These are phyloP conservation scores for Lonchura striata DNA, from an alignment of 2,113 vertebrate genomes.

Conservation along the genomic window DNA sequence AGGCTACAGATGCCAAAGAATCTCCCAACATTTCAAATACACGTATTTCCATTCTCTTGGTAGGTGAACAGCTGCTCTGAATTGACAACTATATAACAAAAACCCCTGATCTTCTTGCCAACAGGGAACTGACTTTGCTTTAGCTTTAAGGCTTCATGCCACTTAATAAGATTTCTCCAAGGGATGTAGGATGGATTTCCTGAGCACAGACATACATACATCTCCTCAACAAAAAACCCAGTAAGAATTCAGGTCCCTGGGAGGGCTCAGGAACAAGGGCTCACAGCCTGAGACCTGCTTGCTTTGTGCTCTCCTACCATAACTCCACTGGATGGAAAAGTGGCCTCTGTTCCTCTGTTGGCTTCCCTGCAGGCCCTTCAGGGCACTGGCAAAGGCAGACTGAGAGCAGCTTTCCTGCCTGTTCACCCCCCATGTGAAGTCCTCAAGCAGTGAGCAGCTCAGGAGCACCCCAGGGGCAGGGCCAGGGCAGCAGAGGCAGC, in stretches of 20 bases:
- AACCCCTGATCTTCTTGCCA: rapidly evolving
- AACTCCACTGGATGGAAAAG: neutral
- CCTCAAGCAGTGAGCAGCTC: rapidly evolving
- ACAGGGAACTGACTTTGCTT: neutral
- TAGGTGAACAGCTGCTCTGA: neutral
- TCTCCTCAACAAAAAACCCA: neutral
- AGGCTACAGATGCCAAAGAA: neutral
- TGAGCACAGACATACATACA: neutral
- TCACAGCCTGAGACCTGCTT: rapidly evolving
- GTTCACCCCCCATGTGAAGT: rapidly evolving
- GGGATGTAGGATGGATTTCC: neutral
- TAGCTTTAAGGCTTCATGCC: neutral
- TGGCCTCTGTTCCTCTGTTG: neutral
- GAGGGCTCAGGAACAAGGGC: neutral
- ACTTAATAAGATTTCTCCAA: neutral
- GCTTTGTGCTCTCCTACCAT: neutral
- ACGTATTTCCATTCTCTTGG: neutral
- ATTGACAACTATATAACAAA: neutral
- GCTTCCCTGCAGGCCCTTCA: neutral
- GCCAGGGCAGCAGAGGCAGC: neutral
- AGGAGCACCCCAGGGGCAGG: neutral
- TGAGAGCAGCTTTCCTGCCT: neutral
- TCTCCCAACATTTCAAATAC: neutral
- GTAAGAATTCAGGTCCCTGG: neutral
- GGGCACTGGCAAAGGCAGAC: neutral